Evolutionary conservation across 2,797 vertebrate species (phyloP), one percentile per base, ranked within the genome.

Genomic region (Lepilemur ruficaudatus): DNA sequence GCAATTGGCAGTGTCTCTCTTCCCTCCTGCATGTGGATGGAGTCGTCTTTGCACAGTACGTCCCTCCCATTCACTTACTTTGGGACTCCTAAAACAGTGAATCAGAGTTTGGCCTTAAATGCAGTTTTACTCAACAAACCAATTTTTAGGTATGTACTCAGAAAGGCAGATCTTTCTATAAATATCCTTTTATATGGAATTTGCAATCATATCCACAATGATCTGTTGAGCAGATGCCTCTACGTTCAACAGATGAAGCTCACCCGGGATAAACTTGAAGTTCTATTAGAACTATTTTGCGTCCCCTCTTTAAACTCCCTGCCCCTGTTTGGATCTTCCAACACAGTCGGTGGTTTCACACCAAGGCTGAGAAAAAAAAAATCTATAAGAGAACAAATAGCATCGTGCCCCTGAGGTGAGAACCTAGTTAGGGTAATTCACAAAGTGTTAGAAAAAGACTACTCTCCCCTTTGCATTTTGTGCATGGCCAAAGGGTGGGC

Each of bases 381-480:
- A 70, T 96, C 48, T 81, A 1, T 76, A 73, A 48, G 65, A 93
- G 48, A 61, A 85, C 23, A 91, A 79, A 95, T 6, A 69, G 35
- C 61, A 81, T 76, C 30, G 67, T 94, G 69, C 38, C 95, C 94
- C 65, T 65, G 35, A 94, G 89, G 91, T 96, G 38, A 96, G 91
- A 95, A 80, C 35, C 92, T 84, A 89, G 93, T 78, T 79, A 87
- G n/a, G n/a, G 48, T 88, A 93, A 96, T 94, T 96, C 83, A 81
- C 59, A 90, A 69, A 94, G 48, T 76, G 59, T 48, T 95, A 89
- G 89, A 79, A 75, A 97, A 95, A 82, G 65, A 93, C 55, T 38
- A 87, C 95, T 92, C 7, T 95, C 41, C 73, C 28, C 28, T 75
- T 91, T 76, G 63, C 69, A 78, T 91, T 92, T 87, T 12, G 15